Base-by-base conservation (phyloP, 2,888 invertebrate genomes). In the Oxytorus armatus region DNA sequence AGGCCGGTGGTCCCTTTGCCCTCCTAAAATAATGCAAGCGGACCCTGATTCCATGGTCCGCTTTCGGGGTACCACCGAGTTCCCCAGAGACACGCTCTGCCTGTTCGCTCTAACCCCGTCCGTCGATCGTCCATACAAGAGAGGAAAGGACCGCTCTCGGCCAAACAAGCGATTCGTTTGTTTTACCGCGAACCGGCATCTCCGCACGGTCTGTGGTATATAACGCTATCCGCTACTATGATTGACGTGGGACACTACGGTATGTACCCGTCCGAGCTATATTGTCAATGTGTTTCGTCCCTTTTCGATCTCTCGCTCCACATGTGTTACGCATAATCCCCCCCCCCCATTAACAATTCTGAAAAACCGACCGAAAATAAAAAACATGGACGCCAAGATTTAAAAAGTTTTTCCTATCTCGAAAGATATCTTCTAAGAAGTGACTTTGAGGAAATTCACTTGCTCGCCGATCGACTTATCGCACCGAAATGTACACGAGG, bases 201-300 rank as follows among this genome's bases (percentile, higher is more conserved):
- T 57, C 44, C 47, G 36, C 16, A 11, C 47, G 55, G 66, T 75
- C 44, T 77, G n/a, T n/a, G n/a, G n/a, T n/a, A 77, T 79, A 76
- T 76, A 77, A 21, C 69, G 29, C 29, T 25, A 55, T 14, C 18
- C 33, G 18, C 33, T 44, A n/a, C 63, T 42, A 57, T 88, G 89
- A 88, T 86, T 88, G 89, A 89, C 88, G 77, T 85, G 88, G 87
- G 88, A 89, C 85, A 77, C 77, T n/a, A n/a, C 33, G 77, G 36
- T 73, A 59, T 16, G 70, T 65, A 81, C 79, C 77, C 66, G 61
- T 73, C 65, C 76, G 33, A 69, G 57, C 49, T 70, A 23, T 59
- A 53, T 29, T 53, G 65, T 63, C 68, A 55, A 74, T 65, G 65
- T 65, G 51, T 44, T 42, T 39, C 10, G 63, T 29, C 42, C 65